Base-by-base conservation (phyloP, 2,888 invertebrate genomes). In the Drosophila anomalata region DNA sequence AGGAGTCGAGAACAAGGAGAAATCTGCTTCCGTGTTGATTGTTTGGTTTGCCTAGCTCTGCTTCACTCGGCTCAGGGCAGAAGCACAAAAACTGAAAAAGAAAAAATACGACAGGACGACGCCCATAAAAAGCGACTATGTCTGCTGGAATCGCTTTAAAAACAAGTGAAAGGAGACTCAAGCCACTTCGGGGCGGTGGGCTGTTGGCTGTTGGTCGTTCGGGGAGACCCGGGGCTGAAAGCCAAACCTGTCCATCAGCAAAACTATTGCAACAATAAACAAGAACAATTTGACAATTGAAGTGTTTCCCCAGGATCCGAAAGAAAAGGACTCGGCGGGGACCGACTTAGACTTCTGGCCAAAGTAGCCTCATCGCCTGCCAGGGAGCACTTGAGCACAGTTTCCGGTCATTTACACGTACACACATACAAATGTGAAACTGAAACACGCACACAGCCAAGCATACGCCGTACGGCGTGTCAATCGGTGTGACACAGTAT, bases 361-460 rank as follows among this genome's bases (percentile, higher is more conserved):
- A 53, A 61, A 58, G 62, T 39, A 63, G 63, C 63, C 50, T 62
- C 50, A 44, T 51, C 36, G 57, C 50, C 39, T 44, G 55, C 33
- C 44, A 44, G 54, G 77, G 60, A 73, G 85, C 82, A 87, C 84
- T 84, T 84, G 84, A 84, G 82, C 84, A 82, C 82, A 88, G 88
- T 85, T 88, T 89, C 89, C 90, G 89, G 89, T 88, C 90, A 89
- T 89, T 89, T 89, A 88, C 80, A 88, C 78, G 80, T 82, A 77
- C 87, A 79, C 69, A 77, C 79, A 77, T 65, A 68, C 62, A 70
- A 14, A 48, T 17, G n/a, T 33, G 36, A 36, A 36, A 36, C 36
- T n/a, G 36, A 36, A n/a, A 51, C 50, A 33, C 33, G 17, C 50
- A 50, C 50, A 50, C 47, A 47, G 8, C 3, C 77, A 77, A 69